phyloP scores from a whole-genome alignment of 2,113 vertebrate species.

The Gavia stellata region DNA sequence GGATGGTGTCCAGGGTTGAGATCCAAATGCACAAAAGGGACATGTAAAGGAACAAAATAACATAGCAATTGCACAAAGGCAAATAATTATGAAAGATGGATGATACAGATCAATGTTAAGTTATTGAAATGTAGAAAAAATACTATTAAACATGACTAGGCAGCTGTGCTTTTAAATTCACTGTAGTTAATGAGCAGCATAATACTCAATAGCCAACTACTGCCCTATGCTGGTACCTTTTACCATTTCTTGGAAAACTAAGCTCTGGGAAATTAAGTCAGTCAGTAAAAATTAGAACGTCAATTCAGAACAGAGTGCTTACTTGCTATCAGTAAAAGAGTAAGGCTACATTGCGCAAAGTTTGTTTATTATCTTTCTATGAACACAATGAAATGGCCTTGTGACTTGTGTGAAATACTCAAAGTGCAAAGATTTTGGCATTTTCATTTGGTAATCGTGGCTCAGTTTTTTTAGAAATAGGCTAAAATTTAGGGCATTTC shows the following conservation, averaged over 20 bases:
- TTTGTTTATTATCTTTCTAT: neutral
- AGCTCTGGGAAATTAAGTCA: neutral
- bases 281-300: neutral
- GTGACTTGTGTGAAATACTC: neutral
- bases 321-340: neutral
- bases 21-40: neutral
- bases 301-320: neutral
- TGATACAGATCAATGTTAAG: neutral
- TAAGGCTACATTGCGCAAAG: neutral
- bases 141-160: neutral
- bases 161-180: neutral
- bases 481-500: neutral
- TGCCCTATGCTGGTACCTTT: neutral
- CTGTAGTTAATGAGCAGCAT: neutral
- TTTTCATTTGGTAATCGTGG: neutral
- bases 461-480: neutral
- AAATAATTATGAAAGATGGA: constrained; percentile 38
- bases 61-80: neutral
- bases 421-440: neutral
- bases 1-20: neutral
- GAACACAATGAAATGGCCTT: neutral
- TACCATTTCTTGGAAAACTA: constrained; percentile 4
- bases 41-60: neutral
- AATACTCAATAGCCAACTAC: neutral
- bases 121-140: neutral